phyloP scores from a whole-genome alignment of 2,113 vertebrate species.

The Triplophysa rosa region DNA sequence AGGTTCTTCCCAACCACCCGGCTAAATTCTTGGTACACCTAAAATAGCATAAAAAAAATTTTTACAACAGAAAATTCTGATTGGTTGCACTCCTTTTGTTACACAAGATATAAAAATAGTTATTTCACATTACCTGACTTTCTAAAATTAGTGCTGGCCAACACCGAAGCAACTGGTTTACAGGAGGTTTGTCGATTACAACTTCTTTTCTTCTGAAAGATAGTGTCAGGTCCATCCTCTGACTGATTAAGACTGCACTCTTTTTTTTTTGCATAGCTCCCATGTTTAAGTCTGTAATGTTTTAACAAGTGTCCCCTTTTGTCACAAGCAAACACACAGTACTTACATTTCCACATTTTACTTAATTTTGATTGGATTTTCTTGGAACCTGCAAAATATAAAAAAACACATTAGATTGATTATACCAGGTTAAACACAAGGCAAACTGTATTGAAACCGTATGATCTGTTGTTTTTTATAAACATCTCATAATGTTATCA shows the following conservation, averaged over 20 bases:
- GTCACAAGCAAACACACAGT: conserved; percentile 16
- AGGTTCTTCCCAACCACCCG: conserved; percentile 26
- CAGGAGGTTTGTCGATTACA: neutral
- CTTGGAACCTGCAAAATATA: neutral
- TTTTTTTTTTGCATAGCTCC: conserved; percentile 16
- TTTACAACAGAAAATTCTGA: neutral
- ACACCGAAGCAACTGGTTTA: neutral
- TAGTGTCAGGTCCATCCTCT: conserved; percentile 37
- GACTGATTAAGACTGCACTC: conserved; percentile 26
- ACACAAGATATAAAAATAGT: neutral
- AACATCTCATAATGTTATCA: too few relatives aligned
- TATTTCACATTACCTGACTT: neutral
- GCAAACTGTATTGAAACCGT: neutral
- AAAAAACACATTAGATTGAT: neutral
- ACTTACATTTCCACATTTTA: conserved; percentile 20
- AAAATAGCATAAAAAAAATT: neutral
- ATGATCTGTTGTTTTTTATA: too few relatives aligned
- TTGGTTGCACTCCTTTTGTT: too few relatives aligned
- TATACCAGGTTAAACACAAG: neutral
- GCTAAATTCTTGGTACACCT: conserved; percentile 31
- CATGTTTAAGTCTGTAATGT: conserved; percentile 27
- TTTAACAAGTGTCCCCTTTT: conserved; percentile 17
- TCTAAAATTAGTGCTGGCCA: neutral
- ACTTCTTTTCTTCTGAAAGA: conserved; percentile 1
- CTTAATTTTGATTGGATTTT: neutral